Base-by-base conservation (phyloP, 2,888 invertebrate species). In the Ashinkailepas kermadecensis region DNA sequence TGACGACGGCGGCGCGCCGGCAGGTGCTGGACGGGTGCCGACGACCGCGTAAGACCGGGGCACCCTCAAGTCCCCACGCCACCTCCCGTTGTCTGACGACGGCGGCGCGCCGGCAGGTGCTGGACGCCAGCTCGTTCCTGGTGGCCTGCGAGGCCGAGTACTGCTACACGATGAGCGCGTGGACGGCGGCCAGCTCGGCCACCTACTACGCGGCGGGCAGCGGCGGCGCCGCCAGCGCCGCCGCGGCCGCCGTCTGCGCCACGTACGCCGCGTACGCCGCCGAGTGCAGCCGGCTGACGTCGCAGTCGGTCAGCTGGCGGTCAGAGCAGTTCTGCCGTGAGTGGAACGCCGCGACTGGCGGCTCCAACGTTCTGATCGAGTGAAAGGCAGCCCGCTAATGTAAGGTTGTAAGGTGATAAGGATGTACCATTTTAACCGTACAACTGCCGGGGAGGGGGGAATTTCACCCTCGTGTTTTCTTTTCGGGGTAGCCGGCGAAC, bases 321-420 rank as follows among this genome's bases (percentile, higher is more conserved):
- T 92, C 92, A 85, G 88, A 91, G n/a, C 90, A 92, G 13, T 91
- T 92, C 79, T 96, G 96, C 86, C 94, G 96, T 96, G 89, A 92
- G 94, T 91, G 84, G 78, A 18, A 39, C 39, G 39, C 39, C 4
- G 39, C 39, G 2, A 39, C 39, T 4, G 39, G 4, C 39, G 39
- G 39, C 39, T 4, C 4, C 2, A 39, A 39, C 39, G 39, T 39
- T 39, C 39, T 39, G 39, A 4, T 39, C 39, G 39, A 39, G 4
- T 39, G 39, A 39, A 39, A 39, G 39, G 39, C 39, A 39, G 2
- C 39, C 39, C 1, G 4, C 39, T 39, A 39, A 39, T 39, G n/a
- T n/a, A n/a, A n/a, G n/a, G n/a, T n/a, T n/a, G n/a, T 4, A 39
- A 39, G 4, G 39, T 39, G 39, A 39, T 39, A 39, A 39, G 39